Conservation (phyloP, 1,140 invertebrate species). For the Solenopsis invicta region DNA sequence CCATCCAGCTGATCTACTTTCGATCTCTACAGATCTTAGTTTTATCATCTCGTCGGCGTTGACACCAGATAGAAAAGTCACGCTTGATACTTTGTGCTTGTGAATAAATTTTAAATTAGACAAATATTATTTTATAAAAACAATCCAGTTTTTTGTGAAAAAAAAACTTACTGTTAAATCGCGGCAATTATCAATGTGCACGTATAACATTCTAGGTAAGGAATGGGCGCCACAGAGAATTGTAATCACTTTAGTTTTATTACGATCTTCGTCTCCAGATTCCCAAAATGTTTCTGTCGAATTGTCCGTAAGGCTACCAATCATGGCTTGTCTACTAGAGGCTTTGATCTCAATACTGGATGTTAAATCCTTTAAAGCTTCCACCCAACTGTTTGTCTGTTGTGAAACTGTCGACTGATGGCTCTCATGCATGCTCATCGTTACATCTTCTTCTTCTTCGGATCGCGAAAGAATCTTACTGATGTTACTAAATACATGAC, state of each 20-base stretch:
- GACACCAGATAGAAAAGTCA: constrained; percentile 93
- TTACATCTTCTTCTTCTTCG: constrained; percentile 91
- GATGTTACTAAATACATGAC: constrained; percentile 98
- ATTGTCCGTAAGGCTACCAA: constrained; percentile 96
- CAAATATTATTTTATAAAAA: constrained; percentile 41
- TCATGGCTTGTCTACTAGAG: constrained; percentile 97
- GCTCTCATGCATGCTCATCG: constrained; percentile 89
- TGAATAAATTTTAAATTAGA: constrained; percentile 49
- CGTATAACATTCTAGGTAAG: constrained; percentile 91
- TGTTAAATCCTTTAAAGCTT: constrained; percentile 92
- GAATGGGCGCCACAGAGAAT: constrained; percentile 88
- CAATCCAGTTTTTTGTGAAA: neutral
- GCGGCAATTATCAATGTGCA: constrained; percentile 97
- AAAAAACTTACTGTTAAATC: constrained; percentile 88
- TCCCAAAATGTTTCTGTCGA: constrained; percentile 99
- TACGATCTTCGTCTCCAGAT: constrained; percentile 98
- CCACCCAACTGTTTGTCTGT: constrained; percentile 88
- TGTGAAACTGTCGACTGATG: constrained; percentile 86
- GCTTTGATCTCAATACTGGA: constrained; percentile 93
- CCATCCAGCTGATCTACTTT: constrained; percentile 94
- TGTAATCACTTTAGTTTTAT: constrained; percentile 94
- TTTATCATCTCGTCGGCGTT: constrained; percentile 93
- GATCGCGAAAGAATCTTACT: constrained; percentile 98
- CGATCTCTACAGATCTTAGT: constrained; percentile 94
- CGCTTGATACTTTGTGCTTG: constrained; percentile 95